Evolutionary conservation across 1,140 invertebrate species (phyloP).

Genomic region (Neodiprion fabricii): DNA sequence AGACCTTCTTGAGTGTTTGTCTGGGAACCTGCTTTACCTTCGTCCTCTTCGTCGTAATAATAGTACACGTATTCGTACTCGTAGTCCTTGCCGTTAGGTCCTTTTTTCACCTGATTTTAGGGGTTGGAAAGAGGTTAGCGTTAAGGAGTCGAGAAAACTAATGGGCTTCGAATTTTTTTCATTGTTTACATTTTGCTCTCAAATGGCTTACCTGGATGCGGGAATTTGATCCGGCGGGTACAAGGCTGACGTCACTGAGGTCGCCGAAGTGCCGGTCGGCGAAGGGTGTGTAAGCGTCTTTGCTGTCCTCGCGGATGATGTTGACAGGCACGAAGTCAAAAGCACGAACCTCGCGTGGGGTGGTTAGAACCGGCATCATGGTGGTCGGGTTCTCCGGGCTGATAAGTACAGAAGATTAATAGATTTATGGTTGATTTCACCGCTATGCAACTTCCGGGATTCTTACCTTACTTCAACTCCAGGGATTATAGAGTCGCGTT

Average conservation of each 20-base stretch:
- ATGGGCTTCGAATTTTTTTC: neutral
- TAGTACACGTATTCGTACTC: conserved; percentile 93
- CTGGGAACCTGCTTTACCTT: conserved; percentile 55
- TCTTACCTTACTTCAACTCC: conserved; percentile 51
- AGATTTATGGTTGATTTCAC: conserved; percentile 13
- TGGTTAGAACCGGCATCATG: conserved; percentile 55
- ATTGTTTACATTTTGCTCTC: no score
- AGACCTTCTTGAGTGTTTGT: conserved; percentile 40
- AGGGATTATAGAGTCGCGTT: conserved; percentile 44
- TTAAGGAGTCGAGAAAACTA: neutral
- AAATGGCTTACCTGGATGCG: conserved; percentile 50
- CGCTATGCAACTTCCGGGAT: neutral
- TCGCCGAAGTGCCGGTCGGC: conserved; percentile 52
- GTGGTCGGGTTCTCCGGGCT: conserved; percentile 57
- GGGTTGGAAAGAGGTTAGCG: conserved; percentile 42
- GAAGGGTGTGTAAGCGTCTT: conserved; percentile 41
- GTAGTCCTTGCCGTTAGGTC: conserved; percentile 88
- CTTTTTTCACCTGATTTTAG: conserved; percentile 84
- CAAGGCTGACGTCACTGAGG: conserved; percentile 53
- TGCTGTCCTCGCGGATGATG: conserved; percentile 54
- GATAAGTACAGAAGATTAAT: conserved; percentile 7
- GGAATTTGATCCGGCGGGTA: conserved; percentile 56
- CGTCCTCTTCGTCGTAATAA: conserved; percentile 85
- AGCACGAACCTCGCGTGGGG: conserved; percentile 44
- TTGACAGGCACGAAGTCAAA: conserved; percentile 59